A percentile compares a stretch with the other conserved stretches of the same genome.
Conservation (phyloP, 2,888 invertebrate species). For the Amphiduros pacificus region DNA sequence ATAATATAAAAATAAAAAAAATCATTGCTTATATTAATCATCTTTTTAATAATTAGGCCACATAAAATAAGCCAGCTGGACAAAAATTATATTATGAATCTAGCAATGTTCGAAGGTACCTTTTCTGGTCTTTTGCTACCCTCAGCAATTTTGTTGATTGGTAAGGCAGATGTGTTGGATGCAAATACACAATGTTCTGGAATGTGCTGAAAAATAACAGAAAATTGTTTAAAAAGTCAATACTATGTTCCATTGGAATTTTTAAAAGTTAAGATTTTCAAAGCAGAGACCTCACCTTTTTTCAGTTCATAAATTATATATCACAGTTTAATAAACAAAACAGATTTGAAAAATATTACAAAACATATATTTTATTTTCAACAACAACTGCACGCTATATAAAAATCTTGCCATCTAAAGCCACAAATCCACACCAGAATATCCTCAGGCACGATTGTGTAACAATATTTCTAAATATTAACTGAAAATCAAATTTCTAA, state of each 20-base stretch:
- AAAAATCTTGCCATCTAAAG: too few relatives aligned
- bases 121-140: conserved; percentile 94
- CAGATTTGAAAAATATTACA: too few relatives aligned
- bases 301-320: too few relatives aligned
- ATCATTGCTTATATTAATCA: neutral
- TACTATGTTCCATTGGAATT: too few relatives aligned
- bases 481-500: neutral
- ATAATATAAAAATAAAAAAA: neutral
- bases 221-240: neutral
- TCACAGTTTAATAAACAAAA: too few relatives aligned
- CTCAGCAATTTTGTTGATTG: conserved; percentile 92
- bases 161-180: conserved; percentile 97
- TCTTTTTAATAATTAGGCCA: too few relatives aligned
- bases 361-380: too few relatives aligned
- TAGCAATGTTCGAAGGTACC: conserved; percentile 71
- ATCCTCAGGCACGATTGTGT: neutral
- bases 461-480: neutral
- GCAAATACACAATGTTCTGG: conserved; percentile 92
- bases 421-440: neutral
- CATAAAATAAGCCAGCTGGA: too few relatives aligned
- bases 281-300: too few relatives aligned
- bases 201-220: conserved; percentile 49
- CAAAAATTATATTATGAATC: too few relatives aligned
- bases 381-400: too few relatives aligned
- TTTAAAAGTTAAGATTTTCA: too few relatives aligned